Conservation (phyloP, 2,888 invertebrate genomes). For the Heliconius charithonia region DNA sequence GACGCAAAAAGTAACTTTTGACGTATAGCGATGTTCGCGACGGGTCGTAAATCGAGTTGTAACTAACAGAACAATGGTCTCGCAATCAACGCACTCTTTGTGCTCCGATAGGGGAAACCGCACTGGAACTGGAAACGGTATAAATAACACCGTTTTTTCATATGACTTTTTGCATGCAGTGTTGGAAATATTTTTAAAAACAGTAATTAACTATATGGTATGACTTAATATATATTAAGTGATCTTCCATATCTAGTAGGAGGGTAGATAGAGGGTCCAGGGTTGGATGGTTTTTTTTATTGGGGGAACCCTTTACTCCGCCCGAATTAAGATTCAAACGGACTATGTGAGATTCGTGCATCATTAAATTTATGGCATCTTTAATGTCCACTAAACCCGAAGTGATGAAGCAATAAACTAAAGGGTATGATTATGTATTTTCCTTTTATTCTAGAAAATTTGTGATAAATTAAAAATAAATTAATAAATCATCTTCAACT, state of each 20-base stretch:
- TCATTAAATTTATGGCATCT: too few species aligned
- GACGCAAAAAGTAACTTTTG: conserved; percentile 22
- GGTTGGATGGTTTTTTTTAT: too few species aligned
- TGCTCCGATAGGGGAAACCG: conserved; percentile 25
- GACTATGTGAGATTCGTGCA: too few species aligned
- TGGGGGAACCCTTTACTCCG: too few species aligned
- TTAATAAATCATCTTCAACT: too few species aligned
- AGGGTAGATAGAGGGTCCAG: too few species aligned
- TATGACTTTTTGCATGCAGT: not conserved
- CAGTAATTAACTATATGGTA: not conserved
- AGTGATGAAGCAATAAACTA: not conserved
- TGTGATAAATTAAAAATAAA: too few species aligned
- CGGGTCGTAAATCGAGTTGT: conserved; percentile 37
- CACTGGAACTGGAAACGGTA: conserved; percentile 28
- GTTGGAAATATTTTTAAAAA: not conserved
- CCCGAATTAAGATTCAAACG: too few species aligned
- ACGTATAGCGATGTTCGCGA: conserved; percentile 29
- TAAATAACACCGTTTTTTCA: conserved; percentile 11
- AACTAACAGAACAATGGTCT: conserved; percentile 39
- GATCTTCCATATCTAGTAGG: too few species aligned
- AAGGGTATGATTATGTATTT: not conserved
- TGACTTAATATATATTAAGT: not conserved
- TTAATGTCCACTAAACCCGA: not conserved
- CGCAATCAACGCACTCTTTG: conserved; percentile 39
- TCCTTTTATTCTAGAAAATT: not conserved